Evolutionary conservation across 2,797 vertebrate genomes (phyloP).

Genomic region (Allochrocebus solatus): DNA sequence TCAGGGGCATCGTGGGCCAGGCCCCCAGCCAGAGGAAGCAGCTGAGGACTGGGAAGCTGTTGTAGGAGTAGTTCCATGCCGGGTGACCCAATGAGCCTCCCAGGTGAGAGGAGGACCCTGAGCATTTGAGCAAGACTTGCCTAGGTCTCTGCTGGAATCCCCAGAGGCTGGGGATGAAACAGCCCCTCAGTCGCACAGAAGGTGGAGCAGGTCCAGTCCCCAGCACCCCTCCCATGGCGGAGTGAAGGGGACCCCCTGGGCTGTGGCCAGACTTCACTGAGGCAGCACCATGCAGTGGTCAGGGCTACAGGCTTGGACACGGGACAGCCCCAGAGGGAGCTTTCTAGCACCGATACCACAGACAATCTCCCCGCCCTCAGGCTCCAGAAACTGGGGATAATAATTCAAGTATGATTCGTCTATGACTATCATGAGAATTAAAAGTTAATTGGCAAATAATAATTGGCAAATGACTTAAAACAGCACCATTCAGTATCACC

Average conservation of each 20-base stretch:
- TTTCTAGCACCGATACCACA: accelerated
- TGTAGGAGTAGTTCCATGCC: accelerated
- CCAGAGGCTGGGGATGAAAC: background rate
- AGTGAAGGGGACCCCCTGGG: accelerated
- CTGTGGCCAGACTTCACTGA: accelerated
- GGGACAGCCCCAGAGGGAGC: accelerated
- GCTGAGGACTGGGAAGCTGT: background rate
- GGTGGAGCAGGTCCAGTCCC: too few relatives aligned
- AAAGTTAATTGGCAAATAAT: background rate
- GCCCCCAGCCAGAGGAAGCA: accelerated
- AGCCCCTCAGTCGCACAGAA: too few relatives aligned
- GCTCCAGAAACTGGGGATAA: background rate
- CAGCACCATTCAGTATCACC: background rate
- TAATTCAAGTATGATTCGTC: background rate
- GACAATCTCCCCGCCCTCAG: accelerated
- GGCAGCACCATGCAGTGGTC: accelerated
- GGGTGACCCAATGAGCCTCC: background rate
- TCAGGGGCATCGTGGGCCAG: background rate
- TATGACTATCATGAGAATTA: accelerated
- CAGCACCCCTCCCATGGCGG: accelerated
- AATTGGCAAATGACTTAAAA: background rate
- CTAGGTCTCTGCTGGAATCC: background rate
- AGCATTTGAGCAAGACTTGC: background rate
- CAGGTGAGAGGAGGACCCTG: background rate
- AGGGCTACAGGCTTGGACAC: background rate